Conservation (phyloP, 2,113 vertebrate species). For the Pimephales promelas region DNA sequence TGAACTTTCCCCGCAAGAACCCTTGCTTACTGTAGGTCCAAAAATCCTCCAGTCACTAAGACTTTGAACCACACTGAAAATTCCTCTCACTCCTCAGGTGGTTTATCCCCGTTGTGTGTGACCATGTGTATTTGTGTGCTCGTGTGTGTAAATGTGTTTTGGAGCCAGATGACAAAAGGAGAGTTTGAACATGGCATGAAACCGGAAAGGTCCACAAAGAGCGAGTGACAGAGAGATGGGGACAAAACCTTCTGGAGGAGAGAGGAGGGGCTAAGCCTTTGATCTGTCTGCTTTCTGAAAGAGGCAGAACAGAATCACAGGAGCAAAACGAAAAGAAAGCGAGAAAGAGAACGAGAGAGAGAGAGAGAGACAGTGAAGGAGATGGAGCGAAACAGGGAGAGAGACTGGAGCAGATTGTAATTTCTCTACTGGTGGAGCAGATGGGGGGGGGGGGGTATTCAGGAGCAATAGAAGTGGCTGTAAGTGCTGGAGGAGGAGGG, state of each 20-base stretch:
- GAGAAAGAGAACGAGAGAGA: neutral
- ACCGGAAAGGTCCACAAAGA: conserved; percentile 62
- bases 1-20: conserved; percentile 15
- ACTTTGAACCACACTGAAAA: conserved; percentile 45
- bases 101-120: conserved; percentile 39
- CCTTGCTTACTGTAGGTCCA: neutral
- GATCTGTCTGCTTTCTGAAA: conserved; percentile 52
- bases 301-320: conserved; percentile 50
- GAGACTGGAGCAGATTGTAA: conserved; percentile 52
- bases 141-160: conserved; percentile 41
- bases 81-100: conserved; percentile 51
- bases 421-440: conserved; percentile 59
- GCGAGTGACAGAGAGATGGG: conserved; percentile 51
- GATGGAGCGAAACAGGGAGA: conserved; percentile 39
- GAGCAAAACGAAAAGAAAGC: conserved; percentile 39
- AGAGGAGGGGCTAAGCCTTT: conserved; percentile 50
- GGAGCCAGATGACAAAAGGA: conserved; percentile 51
- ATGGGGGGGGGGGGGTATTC: conserved; percentile 62
- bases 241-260: conserved; percentile 54
- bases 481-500: conserved; percentile 51
- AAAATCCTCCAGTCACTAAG: conserved; percentile 30
- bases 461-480: conserved; percentile 70
- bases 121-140: conserved; percentile 44
- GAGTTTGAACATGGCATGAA: conserved; percentile 54
- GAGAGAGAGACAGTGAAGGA: conserved; percentile 26